Percentiles rank a stretch among this genome's conserved stretches.
Evolutionary conservation across 2,797 vertebrate species (phyloP).

Genomic region (Melanotaenia nigrans): DNA sequence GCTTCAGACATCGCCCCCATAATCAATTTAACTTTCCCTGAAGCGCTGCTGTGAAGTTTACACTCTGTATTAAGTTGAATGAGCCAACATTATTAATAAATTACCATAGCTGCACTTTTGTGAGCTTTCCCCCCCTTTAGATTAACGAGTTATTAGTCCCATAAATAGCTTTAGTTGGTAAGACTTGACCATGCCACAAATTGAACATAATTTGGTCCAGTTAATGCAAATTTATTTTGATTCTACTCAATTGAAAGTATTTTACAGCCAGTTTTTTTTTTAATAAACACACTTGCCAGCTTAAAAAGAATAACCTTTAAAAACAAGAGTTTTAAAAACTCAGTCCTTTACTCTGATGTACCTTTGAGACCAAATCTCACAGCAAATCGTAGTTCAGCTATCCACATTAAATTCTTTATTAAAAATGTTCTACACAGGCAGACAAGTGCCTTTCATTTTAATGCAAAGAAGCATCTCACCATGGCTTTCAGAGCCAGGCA

Average conservation of each 20-base stretch:
- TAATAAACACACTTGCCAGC: background rate
- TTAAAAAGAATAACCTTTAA: background rate
- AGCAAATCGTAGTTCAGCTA: background rate
- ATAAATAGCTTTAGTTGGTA: background rate
- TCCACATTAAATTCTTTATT: conserved; percentile 10
- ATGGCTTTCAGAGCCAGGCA: conserved; percentile 15
- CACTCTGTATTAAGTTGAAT: background rate
- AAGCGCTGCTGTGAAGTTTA: background rate
- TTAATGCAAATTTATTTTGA: background rate
- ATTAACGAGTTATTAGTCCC: background rate
- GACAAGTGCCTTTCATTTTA: conserved; percentile 1
- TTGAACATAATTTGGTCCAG: background rate
- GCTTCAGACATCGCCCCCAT: background rate
- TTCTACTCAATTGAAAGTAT: background rate
- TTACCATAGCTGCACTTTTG: background rate
- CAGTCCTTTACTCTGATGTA: background rate
- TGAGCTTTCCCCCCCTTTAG: background rate
- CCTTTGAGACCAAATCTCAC: background rate
- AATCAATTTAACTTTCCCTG: background rate
- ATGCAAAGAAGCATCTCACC: conserved; percentile 45
- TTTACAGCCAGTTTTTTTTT: background rate
- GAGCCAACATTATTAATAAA: background rate
- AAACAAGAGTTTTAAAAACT: background rate
- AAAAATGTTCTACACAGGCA: background rate
- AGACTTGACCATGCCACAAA: background rate